Evolutionary conservation across 2,888 invertebrate genomes (phyloP).

Genomic region (Trichopoda pennipes): DNA sequence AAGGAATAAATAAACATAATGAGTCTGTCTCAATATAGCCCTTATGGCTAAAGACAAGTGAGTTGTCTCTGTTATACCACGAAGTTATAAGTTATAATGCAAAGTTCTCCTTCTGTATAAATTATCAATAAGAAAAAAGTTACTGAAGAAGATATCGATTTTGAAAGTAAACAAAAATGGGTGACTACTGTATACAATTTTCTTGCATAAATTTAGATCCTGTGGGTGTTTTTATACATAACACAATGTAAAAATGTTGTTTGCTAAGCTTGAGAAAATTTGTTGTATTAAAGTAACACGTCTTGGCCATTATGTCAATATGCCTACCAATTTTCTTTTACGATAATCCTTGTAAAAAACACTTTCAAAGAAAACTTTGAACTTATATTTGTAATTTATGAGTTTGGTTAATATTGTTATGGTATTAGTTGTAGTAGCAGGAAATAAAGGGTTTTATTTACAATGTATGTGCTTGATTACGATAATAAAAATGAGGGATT

Average conservation of each 20-base stretch:
- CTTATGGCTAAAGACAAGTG: conserved; percentile 40
- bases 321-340: conserved; percentile 50
- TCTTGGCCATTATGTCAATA: conserved; percentile 66
- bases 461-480: not conserved
- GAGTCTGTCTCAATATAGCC: conserved; percentile 46
- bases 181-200: conserved; percentile 57
- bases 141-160: not conserved
- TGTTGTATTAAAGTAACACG: conserved; percentile 60
- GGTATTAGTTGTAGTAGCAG: not conserved
- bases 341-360: conserved; percentile 19
- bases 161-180: conserved; percentile 45
- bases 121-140: not conserved
- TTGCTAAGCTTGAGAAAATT: conserved; percentile 13
- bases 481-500: not conserved
- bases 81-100: too few species aligned
- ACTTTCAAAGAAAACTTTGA: conserved; percentile 12
- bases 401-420: conserved; percentile 12
- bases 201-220: conserved; percentile 41
- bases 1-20: conserved; percentile 33
- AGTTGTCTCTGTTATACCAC: conserved; percentile 1
- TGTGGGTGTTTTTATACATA: too few species aligned
- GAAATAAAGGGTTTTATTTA: not conserved
- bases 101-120: not conserved
- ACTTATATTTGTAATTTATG: conserved; percentile 2
- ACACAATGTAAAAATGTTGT: not conserved